Conservation (phyloP, 2,113 vertebrate genomes). For the Naja naja region DNA sequence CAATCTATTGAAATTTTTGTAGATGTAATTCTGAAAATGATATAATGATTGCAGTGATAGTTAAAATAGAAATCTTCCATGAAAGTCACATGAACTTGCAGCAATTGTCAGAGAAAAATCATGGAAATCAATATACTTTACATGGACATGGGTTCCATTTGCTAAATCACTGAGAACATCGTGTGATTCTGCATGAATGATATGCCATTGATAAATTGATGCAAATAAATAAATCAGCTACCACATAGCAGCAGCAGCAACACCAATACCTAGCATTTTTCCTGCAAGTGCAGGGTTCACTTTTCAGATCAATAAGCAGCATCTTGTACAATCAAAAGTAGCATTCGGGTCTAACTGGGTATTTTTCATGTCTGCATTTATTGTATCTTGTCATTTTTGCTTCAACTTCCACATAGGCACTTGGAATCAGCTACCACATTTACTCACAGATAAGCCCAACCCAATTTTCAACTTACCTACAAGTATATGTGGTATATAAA, state of each 20-base stretch:
- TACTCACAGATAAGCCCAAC: neutral
- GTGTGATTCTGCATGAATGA: neutral
- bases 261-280: neutral
- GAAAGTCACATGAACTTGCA: neutral
- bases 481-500: neutral
- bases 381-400: neutral
- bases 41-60: neutral
- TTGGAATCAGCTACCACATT: neutral
- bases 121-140: neutral
- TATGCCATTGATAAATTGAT: neutral
- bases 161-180: neutral
- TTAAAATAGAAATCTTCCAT: neutral
- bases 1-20: no score
- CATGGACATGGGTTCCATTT: neutral
- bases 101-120: neutral
- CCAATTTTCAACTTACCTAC: neutral
- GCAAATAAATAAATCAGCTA: neutral
- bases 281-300: no score
- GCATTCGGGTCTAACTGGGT: no score
- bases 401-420: neutral
- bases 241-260: neutral
- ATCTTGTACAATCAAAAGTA: neutral
- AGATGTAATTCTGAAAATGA: neutral
- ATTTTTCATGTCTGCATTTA: neutral
- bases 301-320: neutral